Base-by-base conservation (phyloP, 1,140 invertebrate genomes). In the Drosophila virilis region DNA sequence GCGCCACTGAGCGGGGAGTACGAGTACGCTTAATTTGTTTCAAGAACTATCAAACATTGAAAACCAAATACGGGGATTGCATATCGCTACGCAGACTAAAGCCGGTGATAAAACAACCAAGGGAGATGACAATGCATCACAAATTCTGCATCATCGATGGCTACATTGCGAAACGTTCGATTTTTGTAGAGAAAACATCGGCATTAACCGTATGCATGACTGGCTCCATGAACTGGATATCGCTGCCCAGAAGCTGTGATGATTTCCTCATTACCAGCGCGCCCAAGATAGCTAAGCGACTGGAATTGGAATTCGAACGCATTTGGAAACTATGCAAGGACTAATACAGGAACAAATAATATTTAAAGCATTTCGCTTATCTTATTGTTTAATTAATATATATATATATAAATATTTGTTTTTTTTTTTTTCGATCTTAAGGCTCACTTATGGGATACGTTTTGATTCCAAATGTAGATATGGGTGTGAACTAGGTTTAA, bases 391-490 rank as follows among this genome's bases (percentile, higher is more conserved):
- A 71, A 72, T 59, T 54, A 43, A 50, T 48, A 54, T 76, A 72
- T 73, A 50, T 48, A 54, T 76, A 72, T 73, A 72, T 42, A 64
- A 13, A 58, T 58, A 73, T 62, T 33, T 64, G 22, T 61, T 54
- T 17, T 17, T 17, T 17, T 17, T 17, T 22, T 28, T 28, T 52
- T 45, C 38, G 54, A 46, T 69, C 66, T 17, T 70, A 74, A 69
- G 65, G 66, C 71, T 74, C 57, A 69, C 66, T 60, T 74, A 69
- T 38, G 58, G 50, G 65, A 77, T 76, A 58, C 57, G 51, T 81
- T 86, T 80, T 80, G 83, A 89, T 88, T 89, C 58, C 10, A 35
- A 15, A 52, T 54, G 33, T 28, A 13, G 35, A 15, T 6, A 22
- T 42, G 32, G 32, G 15, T 42, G 10, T 13, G 15, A 12, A 57